Conservation (phyloP, 2,113 vertebrate genomes). For the Alaudala cheleensis region DNA sequence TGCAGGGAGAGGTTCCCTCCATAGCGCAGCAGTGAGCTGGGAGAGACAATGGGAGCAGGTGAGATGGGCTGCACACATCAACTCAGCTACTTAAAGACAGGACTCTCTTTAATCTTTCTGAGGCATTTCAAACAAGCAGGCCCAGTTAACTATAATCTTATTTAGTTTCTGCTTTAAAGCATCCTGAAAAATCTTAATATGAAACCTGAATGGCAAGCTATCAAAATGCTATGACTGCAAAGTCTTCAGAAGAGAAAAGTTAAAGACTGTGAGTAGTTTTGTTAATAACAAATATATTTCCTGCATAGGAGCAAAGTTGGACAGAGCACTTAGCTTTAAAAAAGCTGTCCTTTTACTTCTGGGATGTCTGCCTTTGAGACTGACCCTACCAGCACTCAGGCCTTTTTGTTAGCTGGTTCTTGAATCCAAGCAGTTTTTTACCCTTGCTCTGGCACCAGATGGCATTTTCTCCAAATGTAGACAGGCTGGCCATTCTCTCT, state of each 20-base stretch:
- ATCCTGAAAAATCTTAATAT: neutral
- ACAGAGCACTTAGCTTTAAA: neutral
- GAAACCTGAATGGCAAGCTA: neutral
- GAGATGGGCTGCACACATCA: rapidly evolving
- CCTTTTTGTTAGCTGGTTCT: neutral
- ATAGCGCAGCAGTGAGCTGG: conserved; percentile 91
- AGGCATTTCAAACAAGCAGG: neutral
- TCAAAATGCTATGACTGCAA: neutral
- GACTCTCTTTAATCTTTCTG: neutral
- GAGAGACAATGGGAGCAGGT: neutral
- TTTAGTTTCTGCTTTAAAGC: neutral
- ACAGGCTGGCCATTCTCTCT: neutral
- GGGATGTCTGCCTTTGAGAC: neutral
- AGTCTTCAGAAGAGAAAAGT: neutral
- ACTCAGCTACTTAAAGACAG: neutral
- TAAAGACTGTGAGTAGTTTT: neutral
- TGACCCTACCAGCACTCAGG: neutral
- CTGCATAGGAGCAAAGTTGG: neutral
- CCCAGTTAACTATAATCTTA: neutral
- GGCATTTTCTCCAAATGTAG: neutral
- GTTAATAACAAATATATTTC: neutral
- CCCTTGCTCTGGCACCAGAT: neutral
- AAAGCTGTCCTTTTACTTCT: neutral
- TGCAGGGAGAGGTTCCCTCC: conserved; percentile 95
- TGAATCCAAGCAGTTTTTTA: neutral